phyloP scores from a whole-genome alignment of 2,797 vertebrate genomes.

The Oreochromis mossambicus region DNA sequence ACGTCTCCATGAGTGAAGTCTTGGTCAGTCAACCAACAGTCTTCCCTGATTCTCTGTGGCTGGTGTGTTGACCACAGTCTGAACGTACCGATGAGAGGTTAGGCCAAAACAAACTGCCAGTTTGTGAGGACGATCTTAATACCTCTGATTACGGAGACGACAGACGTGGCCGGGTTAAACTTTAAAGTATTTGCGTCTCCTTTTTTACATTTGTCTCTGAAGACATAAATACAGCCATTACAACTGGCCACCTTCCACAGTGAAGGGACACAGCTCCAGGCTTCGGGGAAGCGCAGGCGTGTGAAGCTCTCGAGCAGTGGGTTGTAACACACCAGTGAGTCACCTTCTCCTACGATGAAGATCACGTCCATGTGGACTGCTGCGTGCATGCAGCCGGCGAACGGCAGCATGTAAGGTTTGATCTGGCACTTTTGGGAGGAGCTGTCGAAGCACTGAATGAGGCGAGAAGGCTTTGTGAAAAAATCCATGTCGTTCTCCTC shows the following conservation, averaged over 20 bases:
- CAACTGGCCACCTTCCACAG: conserved; percentile 99
- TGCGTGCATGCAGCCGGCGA: conserved; percentile 94
- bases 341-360: conserved; percentile 94
- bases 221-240: conserved; percentile 96
- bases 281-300: conserved; percentile 91
- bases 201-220: conserved; percentile 96
- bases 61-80: not conserved
- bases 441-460: conserved; percentile 97
- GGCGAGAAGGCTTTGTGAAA: conserved; percentile 95
- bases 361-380: conserved; percentile 96
- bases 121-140: conserved; percentile 96
- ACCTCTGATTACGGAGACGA: conserved; percentile 90
- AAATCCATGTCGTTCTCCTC: conserved; percentile 99
- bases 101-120: conserved; percentile 97
- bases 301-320: conserved; percentile 97
- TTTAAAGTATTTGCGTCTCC: conserved; percentile 95
- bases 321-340: conserved; percentile 95
- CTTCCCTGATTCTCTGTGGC: conserved; percentile 20
- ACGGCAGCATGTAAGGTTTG: conserved; percentile 94
- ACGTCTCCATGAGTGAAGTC: conserved; percentile 16
- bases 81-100: conserved; percentile 23
- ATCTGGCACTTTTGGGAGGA: conserved; percentile 88
- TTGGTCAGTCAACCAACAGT: conserved; percentile 2
- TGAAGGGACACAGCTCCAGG: conserved; percentile 93
- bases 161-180: conserved; percentile 95